Base-by-base conservation (phyloP, 37 sponge, comb jelly and placozoan genomes). In the Spongilla lacustris region DNA sequence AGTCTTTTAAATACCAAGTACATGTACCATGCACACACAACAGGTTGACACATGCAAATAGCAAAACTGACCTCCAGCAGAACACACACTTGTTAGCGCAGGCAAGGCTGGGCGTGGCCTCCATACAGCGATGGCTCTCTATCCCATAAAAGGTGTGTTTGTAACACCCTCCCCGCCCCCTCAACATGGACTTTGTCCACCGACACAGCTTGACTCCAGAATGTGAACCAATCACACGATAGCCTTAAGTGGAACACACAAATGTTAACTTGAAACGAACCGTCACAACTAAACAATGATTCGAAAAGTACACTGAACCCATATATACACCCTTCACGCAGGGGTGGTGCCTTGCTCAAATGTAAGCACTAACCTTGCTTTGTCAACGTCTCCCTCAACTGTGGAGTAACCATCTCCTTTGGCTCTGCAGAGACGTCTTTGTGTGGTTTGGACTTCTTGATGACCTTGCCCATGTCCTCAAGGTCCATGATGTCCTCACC, bases 81-180 rank as follows among this genome's bases (percentile, higher is more conserved):
- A 98, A 98, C 69, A 98, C 98, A 89, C 98, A 98, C 84, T 98
- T 98, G 85, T 98, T 98, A 50, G 98, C 98, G 76, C 98, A 98
- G n/a, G 98, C 98, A 41, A 98, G 89, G 75, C 96, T 96, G 82
- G 98, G 98, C 1, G 98, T 98, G 84, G 96, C 78, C 87, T 98
- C 98, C 98, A 98, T 98, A 84, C 98, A 98, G 38, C 96, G 92
- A 50, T 98, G 98, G 50, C 98, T 98, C 91, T 98, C 94, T 71
- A 98, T 98, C 5, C 98, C 98, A 70, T 98, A 98, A 73, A 98
- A 96, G 37, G 98, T 96, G 83, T 98, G 98, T 84, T 98, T 98
- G 86, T 98, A 98, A 73, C 98, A 98, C 0, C 98, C 98, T 11
- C 98, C 98, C 22, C 98, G 85, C 35, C 98, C 98, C 30, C 98